A percentile compares a stretch with the other conserved stretches of the same genome.
Conservation (phyloP, 92 coral and sea anemone genomes). For the Pocillopora meandrina region DNA sequence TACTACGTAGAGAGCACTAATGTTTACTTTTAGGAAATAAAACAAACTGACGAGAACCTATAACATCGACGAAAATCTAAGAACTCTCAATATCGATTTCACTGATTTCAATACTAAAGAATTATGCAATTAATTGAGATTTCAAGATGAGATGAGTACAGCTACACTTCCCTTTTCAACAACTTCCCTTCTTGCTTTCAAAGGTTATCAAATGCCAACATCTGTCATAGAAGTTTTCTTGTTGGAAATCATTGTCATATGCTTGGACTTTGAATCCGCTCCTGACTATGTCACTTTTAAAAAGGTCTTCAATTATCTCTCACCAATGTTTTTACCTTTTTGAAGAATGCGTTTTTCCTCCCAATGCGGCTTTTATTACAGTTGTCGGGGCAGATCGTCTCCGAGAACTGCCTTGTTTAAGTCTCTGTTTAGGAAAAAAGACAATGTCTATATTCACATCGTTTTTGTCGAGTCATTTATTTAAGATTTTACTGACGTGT, state of each 20-base stretch:
- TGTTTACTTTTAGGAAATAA: neutral
- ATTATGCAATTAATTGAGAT: neutral
- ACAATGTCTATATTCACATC: neutral
- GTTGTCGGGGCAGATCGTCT: constrained; percentile 95
- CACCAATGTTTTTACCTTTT: constrained; percentile 58
- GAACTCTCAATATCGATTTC: neutral
- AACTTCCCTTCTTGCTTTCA: neutral
- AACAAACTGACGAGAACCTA: neutral
- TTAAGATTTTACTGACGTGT: no score
- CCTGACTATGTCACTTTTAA: neutral
- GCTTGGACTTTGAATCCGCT: neutral
- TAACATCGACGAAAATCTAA: neutral
- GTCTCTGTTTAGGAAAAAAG: constrained; percentile 27
- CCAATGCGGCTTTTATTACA: constrained; percentile 85
- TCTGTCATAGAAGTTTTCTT: constrained; percentile 3
- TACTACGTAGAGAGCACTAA: no score
- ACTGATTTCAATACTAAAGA: neutral
- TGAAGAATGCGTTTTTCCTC: constrained; percentile 58
- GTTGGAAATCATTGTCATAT: no score
- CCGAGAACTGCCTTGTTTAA: constrained; percentile 52
- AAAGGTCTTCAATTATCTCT: neutral
- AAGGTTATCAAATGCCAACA: neutral
- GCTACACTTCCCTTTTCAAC: neutral
- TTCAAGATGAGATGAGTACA: neutral
- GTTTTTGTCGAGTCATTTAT: no score